These are phyloP conservation scores for Umimayanthus kanabou DNA, from an alignment of 92 coral and sea anemone genomes.

Conservation along the genomic window DNA sequence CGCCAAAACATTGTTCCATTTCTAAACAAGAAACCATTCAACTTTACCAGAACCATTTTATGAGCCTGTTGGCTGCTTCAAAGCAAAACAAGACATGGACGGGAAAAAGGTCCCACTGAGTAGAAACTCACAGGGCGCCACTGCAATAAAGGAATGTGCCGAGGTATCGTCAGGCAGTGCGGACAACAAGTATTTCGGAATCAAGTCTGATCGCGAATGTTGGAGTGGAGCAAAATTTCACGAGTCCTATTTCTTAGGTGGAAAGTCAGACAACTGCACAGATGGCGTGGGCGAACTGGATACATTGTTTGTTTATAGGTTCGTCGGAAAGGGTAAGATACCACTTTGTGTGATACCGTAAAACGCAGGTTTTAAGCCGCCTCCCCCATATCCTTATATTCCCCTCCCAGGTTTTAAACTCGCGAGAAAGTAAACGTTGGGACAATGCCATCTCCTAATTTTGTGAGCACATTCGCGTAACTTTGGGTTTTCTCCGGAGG, in stretches of 20 bases:
- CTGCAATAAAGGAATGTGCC: neutral
- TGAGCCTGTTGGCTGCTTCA: slow-evolving; percentile 18
- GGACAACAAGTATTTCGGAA: neutral
- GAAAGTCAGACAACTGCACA: neutral
- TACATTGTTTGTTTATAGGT: slow-evolving; percentile 13
- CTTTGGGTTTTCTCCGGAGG: too few species aligned
- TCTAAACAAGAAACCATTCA: neutral
- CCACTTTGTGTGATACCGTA: neutral
- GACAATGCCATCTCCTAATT: too few species aligned
- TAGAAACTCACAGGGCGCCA: neutral
- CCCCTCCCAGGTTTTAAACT: too few species aligned
- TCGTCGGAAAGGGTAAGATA: slow-evolving; percentile 11
- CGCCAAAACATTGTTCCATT: neutral
- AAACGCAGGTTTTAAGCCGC: too few species aligned
- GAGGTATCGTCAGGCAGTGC: neutral
- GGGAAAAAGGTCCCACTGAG: neutral
- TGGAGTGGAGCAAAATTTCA: slow-evolving; percentile 17
- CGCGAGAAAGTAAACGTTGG: too few species aligned
- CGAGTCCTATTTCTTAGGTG: neutral
- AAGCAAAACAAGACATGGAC: neutral
- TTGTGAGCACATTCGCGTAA: too few species aligned
- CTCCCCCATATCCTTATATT: too few species aligned
- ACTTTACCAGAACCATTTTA: neutral
- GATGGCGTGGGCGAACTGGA: neutral
- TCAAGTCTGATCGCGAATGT: slow-evolving; percentile 14